Conservation (phyloP, 2,888 invertebrate species). For the Ichneumon xanthorius region DNA sequence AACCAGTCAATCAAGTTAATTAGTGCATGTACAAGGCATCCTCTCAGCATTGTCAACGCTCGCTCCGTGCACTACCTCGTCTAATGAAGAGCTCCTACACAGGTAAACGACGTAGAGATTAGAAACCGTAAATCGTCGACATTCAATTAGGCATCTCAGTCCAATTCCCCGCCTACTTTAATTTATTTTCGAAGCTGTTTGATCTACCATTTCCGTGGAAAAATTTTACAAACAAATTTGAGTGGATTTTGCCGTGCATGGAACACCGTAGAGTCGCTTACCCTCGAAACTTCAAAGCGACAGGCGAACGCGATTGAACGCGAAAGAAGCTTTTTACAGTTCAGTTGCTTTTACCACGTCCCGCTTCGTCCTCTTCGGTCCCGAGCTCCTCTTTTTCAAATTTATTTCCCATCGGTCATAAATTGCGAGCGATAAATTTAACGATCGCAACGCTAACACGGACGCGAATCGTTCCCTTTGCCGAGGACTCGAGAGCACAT, state of each 20-base stretch:
- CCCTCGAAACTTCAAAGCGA: not conserved
- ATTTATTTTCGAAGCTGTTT: not conserved
- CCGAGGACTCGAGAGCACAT: not conserved
- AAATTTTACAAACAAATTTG: not conserved
- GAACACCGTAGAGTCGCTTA: not conserved
- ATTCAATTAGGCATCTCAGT: not conserved
- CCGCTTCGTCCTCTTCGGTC: not conserved
- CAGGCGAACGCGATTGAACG: not conserved
- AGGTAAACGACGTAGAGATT: not conserved
- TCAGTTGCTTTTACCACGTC: not conserved
- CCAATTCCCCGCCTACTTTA: not conserved
- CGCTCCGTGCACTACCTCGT: not conserved
- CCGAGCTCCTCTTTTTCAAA: not conserved
- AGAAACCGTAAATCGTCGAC: not conserved
- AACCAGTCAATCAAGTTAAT: not conserved
- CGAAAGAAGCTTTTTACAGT: not conserved
- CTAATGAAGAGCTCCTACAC: not conserved
- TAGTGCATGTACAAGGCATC: not conserved
- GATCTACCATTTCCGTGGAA: not conserved
- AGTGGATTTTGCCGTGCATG: not conserved
- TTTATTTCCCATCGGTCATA: slow-evolving; percentile 30
- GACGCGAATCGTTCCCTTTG: slow-evolving; percentile 1
- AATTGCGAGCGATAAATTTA: slow-evolving; percentile 31
- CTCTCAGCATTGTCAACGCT: not conserved
- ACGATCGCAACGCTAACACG: not conserved